A percentile compares a stretch with the other conserved stretches of the same genome.
These are phyloP conservation scores for Pseudocheirus occidentalis DNA, from an alignment of 2,797 vertebrate genomes.

Conservation along the genomic window DNA sequence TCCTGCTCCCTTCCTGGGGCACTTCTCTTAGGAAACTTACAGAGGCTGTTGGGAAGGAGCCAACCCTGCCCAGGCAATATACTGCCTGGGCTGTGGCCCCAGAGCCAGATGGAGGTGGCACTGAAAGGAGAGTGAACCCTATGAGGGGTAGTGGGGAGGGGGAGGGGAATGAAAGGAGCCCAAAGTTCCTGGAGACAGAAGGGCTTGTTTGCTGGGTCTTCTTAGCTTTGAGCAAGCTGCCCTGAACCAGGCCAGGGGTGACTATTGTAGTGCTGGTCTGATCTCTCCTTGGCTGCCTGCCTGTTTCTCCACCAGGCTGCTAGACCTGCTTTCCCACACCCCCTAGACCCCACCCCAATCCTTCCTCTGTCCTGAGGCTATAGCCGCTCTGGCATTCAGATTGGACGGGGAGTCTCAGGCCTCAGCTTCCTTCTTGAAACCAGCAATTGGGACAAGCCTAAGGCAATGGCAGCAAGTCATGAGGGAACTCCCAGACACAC, in stretches of 20 bases:
- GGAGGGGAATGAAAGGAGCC: background rate
- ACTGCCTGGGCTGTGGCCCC: background rate
- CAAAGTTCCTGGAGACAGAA: background rate
- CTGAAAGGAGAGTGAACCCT: background rate
- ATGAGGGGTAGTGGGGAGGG: background rate
- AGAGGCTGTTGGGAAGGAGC: background rate
- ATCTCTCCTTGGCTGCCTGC: background rate
- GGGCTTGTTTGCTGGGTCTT: background rate
- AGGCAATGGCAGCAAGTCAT: background rate
- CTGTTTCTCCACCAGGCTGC: background rate
- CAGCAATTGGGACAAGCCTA: background rate
- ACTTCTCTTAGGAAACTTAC: background rate
- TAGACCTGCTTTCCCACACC: background rate
- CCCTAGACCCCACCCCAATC: background rate
- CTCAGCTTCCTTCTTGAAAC: background rate
- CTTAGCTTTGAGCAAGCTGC: background rate
- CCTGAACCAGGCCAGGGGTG: background rate
- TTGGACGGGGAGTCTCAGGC: conserved; percentile 13
- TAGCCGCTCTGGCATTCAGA: conserved; percentile 26
- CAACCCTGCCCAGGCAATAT: background rate
- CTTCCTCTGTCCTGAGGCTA: background rate
- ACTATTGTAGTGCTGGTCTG: background rate
- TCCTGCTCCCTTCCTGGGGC: background rate
- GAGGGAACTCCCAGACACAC: background rate
- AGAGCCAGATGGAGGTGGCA: background rate